Percentiles rank a stretch among this genome's conserved stretches.
These are phyloP conservation scores for Saguinus midas DNA, from an alignment of 2,113 vertebrate species.

Conservation along the genomic window DNA sequence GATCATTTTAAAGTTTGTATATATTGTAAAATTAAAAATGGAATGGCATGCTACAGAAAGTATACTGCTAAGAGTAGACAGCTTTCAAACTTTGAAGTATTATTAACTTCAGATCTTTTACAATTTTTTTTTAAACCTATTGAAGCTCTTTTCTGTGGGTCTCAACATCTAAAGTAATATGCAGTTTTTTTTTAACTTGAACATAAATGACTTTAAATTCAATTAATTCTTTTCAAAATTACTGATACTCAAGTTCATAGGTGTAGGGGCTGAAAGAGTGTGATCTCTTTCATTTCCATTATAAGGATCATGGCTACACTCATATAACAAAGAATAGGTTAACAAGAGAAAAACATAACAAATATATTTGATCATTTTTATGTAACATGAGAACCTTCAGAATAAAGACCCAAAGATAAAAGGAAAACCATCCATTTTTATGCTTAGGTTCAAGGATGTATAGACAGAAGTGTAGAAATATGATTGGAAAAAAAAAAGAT, in stretches of 20 bases:
- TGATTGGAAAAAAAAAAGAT: not conserved
- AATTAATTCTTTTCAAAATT: not conserved
- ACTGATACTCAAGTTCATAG: not conserved
- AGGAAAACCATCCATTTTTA: not conserved
- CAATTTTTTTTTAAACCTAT: not conserved
- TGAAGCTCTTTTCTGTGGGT: not conserved
- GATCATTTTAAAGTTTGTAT: not conserved
- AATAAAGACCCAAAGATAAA: not conserved
- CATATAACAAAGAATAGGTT: not conserved
- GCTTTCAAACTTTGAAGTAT: not conserved
- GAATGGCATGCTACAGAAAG: not conserved
- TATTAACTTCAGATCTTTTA: not conserved
- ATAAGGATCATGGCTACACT: not conserved
- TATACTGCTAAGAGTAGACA: not conserved
- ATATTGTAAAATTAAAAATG: conserved; percentile 10
- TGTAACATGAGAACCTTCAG: not conserved
- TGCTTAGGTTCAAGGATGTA: too few species aligned
- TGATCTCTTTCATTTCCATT: not conserved
- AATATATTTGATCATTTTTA: not conserved
- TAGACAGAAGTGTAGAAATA: not conserved
- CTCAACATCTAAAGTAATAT: not conserved
- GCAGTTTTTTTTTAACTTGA: conserved; percentile 1
- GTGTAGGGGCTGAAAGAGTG: not conserved
- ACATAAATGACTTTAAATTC: not conserved
- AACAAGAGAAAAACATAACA: not conserved